These are phyloP conservation scores for Stegostoma tigrinum DNA, from an alignment of 2,113 vertebrate species.

Conservation along the genomic window DNA sequence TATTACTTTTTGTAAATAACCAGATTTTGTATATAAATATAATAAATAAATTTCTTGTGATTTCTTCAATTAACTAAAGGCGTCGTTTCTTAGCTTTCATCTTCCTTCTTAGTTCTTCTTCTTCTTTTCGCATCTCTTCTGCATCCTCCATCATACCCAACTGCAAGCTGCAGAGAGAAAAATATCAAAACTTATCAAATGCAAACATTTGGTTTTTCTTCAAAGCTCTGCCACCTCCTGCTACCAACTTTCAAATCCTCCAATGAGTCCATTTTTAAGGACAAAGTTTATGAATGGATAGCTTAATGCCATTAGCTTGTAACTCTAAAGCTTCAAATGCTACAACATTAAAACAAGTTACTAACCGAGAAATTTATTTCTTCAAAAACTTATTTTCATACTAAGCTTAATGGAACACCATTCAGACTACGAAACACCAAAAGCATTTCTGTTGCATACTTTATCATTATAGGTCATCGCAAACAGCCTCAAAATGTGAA, in stretches of 20 bases:
- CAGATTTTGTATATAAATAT: constrained; percentile 21
- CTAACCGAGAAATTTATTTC: not conserved
- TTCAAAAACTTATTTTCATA: not conserved
- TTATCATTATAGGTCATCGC: not conserved
- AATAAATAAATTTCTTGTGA: constrained; percentile 26
- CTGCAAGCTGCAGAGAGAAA: constrained; percentile 42
- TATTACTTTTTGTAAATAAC: constrained; percentile 16
- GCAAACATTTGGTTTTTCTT: constrained; percentile 53
- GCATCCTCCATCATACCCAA: constrained; percentile 47
- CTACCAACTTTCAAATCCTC: constrained; percentile 78
- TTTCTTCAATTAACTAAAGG: constrained; percentile 37
- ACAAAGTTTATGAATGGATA: not conserved
- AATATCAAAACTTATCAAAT: constrained; percentile 35
- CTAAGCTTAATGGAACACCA: not conserved
- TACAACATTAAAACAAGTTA: constrained; percentile 2
- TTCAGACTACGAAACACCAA: not conserved
- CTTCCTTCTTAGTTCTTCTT: constrained; percentile 46
- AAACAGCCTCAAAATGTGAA: not conserved
- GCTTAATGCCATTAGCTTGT: not conserved
- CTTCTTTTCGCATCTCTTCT: constrained; percentile 44
- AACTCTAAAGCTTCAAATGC: not conserved
- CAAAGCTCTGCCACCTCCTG: constrained; percentile 73
- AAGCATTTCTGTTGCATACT: not conserved
- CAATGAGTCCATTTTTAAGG: constrained; percentile 72
- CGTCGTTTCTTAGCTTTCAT: constrained; percentile 42